Base-by-base conservation (phyloP, 2,797 vertebrate genomes). In the Petrocephalus sullivani region DNA sequence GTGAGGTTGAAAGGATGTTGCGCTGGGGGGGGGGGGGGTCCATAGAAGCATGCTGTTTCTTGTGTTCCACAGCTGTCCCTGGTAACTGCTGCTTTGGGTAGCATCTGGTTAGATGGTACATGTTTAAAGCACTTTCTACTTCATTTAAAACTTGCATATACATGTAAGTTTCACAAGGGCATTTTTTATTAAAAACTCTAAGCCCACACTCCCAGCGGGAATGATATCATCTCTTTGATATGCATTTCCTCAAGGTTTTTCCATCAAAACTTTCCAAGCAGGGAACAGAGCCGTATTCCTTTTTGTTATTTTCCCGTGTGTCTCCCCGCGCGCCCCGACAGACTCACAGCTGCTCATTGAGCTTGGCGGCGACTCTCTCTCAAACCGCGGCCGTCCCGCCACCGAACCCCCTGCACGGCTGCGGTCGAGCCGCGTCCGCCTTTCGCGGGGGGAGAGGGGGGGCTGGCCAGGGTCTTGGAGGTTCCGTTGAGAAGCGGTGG, bases 211-310 rank as follows among this genome's bases (percentile, higher is more conserved):
- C 37, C 78, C 33, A 83, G 23, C 37, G 49, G 57, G 57, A 28
- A 88, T 54, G 16, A 85, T 56, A 67, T 88, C 82, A 71, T 88
- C 56, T 41, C 49, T 85, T 71, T 71, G 60, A 88, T 85, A 54
- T 67, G 21, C 58, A 19, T 58, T 86, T 86, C 53, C 84, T 86
- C 56, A 86, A 86, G 84, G 84, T 86, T 58, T 51, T 82, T 84
- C 57, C 87, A 87, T 88, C 56, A 67, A 54, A 33, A 49, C 58
- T 61, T 85, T 61, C 46, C 51, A 23, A 46, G 78, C 23, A 67
- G 21, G 21, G 33, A 83, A 88, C 33, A 58, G 21, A 64, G 49
- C 19, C 81, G 46, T 46, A 23, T 83, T 54, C 41, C 28, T 28
- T 67, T 28, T 53, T 41, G 1, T 56, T 51, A 51, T 56, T 83